Evolutionary conservation across 2,797 vertebrate species (phyloP).

Genomic region (Parauchenoglanis ngamensis): DNA sequence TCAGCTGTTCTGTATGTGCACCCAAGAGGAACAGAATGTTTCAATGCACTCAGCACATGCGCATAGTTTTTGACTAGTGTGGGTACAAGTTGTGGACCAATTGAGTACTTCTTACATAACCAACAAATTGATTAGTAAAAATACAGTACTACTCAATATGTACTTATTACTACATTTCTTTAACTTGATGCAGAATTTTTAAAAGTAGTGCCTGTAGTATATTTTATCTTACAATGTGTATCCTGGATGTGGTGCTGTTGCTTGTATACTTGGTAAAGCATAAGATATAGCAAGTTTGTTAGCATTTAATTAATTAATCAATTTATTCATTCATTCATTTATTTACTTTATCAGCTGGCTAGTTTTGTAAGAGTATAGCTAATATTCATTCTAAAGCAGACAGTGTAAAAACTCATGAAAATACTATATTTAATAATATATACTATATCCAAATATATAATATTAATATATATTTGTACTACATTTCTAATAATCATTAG

Average conservation of each 20-base stretch:
- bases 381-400: not conserved
- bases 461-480: not conserved
- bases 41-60: not conserved
- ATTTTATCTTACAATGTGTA: not conserved
- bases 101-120: not conserved
- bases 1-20: conserved; percentile 63
- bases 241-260: not conserved
- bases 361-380: not conserved
- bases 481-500: not conserved
- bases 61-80: not conserved
- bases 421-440: not conserved
- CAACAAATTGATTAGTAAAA: not conserved
- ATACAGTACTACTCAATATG: not conserved
- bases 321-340: not conserved
- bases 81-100: not conserved
- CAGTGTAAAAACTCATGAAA: not conserved
- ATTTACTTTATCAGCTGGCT: not conserved
- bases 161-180: not conserved
- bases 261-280: not conserved
- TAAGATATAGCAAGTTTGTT: not conserved
- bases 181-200: not conserved
- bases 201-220: not conserved
- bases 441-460: not conserved
- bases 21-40: conserved; percentile 1
- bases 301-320: not conserved